These are phyloP conservation scores for Poecile atricapillus DNA, from an alignment of 2,113 vertebrate genomes.

Conservation along the genomic window DNA sequence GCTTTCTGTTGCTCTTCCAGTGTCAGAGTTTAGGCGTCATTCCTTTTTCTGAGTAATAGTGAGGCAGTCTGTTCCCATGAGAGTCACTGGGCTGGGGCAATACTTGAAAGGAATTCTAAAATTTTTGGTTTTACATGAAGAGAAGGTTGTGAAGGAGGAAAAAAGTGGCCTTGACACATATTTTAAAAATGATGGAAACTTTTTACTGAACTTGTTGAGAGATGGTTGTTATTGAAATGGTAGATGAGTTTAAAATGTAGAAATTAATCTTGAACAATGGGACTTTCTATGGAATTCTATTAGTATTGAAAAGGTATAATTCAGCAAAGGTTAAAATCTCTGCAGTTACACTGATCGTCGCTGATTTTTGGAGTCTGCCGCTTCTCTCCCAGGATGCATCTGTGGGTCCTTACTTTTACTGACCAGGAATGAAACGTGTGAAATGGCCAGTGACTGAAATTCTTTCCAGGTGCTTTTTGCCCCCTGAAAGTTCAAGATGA, in stretches of 20 bases:
- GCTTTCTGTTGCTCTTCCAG: neutral
- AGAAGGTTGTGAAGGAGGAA: neutral
- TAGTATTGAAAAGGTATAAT: neutral
- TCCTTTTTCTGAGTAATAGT: neutral
- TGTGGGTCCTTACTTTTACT: neutral
- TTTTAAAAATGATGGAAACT: neutral
- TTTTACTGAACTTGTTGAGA: neutral
- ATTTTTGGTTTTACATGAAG: neutral
- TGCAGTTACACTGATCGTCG: neutral
- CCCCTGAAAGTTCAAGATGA: neutral
- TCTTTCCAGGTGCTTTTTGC: neutral
- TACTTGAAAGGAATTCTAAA: constrained; percentile 1
- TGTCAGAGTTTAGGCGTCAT: neutral
- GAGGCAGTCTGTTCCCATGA: neutral
- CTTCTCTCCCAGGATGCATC: accelerated
- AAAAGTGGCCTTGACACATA: neutral
- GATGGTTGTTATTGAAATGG: neutral
- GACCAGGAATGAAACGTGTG: neutral
- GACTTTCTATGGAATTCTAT: neutral
- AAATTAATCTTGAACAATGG: neutral
- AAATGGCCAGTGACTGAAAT: neutral
- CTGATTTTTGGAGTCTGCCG: neutral
- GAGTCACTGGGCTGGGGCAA: neutral
- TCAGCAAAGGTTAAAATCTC: neutral
- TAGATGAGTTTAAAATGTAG: neutral